Conservation (phyloP, 2,113 vertebrate species). For the Seriola rivoliana region DNA sequence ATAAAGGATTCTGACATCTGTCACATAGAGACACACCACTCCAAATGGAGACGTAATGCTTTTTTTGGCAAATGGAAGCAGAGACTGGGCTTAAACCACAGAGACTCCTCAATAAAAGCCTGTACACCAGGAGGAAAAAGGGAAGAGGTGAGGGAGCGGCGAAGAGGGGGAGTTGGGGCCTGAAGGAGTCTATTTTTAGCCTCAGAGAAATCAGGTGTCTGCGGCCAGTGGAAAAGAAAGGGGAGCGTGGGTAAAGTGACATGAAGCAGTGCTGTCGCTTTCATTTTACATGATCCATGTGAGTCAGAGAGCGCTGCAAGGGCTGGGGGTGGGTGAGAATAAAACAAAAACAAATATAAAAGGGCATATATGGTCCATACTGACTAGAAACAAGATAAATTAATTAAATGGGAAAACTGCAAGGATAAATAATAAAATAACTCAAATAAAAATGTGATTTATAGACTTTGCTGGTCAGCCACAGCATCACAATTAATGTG, state of each 20-base stretch:
- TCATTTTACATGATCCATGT: constrained; percentile 64
- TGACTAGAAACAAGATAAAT: neutral
- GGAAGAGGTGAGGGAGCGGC: constrained; percentile 19
- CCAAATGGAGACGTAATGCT: constrained; percentile 29
- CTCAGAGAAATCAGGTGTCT: constrained; percentile 73
- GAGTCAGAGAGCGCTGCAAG: constrained; percentile 56
- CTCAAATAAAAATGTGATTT: neutral
- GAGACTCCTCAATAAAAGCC: constrained; percentile 37
- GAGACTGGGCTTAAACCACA: constrained; percentile 16
- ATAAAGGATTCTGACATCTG: constrained; percentile 28
- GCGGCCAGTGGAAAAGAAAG: constrained; percentile 64
- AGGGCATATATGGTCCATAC: constrained; percentile 8
- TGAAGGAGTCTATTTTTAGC: constrained; percentile 75
- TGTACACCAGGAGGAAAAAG: constrained; percentile 21
- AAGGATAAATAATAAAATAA: neutral
- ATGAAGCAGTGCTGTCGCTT: constrained; percentile 58
- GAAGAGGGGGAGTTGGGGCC: constrained; percentile 33
- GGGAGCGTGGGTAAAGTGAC: constrained; percentile 52
- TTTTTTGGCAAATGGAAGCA: constrained; percentile 29
- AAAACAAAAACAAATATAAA: constrained; percentile 39
- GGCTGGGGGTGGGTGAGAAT: constrained; percentile 13
- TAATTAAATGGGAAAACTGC: neutral
- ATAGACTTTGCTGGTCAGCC: neutral
- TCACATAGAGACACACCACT: constrained; percentile 5
- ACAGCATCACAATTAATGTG: constrained; percentile 2